phyloP scores from a whole-genome alignment of 2,113 vertebrate species.

The Menura novaehollandiae region DNA sequence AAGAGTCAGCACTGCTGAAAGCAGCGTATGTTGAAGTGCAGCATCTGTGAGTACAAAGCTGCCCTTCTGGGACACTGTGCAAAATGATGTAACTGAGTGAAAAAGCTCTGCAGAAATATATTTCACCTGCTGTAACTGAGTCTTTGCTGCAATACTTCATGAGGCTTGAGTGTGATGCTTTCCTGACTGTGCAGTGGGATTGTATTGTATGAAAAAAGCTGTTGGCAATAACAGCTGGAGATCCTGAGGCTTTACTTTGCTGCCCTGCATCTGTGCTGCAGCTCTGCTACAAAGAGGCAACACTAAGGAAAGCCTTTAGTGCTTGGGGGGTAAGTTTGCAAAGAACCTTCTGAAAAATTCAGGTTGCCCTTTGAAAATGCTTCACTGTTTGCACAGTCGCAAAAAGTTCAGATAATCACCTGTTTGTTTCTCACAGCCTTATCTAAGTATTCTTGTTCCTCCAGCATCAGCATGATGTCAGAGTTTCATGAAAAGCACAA shows the following conservation, averaged over 20 bases:
- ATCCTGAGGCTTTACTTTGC: background rate
- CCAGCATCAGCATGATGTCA: background rate
- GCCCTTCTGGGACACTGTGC: constrained; percentile 68
- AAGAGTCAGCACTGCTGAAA: constrained; percentile 1
- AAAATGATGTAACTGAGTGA: constrained; percentile 79
- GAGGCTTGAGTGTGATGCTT: background rate
- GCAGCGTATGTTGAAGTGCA: background rate
- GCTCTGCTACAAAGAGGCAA: background rate
- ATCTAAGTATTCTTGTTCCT: background rate
- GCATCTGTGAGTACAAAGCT: background rate
- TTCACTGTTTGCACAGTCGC: background rate
- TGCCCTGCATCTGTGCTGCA: background rate
- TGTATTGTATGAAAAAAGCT: background rate
- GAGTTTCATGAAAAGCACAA: background rate
- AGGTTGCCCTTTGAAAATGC: background rate
- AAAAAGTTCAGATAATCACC: background rate
- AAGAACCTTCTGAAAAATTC: background rate
- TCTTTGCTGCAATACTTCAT: background rate
- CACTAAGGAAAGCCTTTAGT: background rate
- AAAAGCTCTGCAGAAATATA: constrained; percentile 58
- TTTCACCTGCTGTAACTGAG: background rate
- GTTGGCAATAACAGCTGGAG: background rate
- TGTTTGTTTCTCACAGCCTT: background rate
- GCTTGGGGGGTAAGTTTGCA: constrained; percentile 24
- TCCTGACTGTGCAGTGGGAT: background rate